A percentile compares a stretch with the other conserved stretches of the same genome.
Conservation (phyloP, 1,140 invertebrate genomes). For the Euura lappo region DNA sequence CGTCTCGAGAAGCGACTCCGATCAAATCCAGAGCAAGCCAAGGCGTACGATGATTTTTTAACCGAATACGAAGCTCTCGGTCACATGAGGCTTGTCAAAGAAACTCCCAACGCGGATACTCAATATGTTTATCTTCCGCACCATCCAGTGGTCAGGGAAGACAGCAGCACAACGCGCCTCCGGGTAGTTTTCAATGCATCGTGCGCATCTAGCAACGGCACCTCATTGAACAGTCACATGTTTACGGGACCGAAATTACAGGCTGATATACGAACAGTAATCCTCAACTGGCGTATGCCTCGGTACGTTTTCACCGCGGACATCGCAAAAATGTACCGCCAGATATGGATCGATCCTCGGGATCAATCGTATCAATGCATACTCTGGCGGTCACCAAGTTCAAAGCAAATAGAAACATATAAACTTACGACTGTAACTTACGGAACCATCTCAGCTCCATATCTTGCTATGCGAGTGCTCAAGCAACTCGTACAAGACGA, state of each 20-base stretch:
- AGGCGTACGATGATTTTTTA: slow-evolving; percentile 34
- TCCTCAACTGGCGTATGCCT: slow-evolving; percentile 12
- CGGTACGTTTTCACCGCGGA: slow-evolving; percentile 26
- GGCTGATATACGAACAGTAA: slow-evolving; percentile 4
- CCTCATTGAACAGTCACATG: slow-evolving; percentile 23
- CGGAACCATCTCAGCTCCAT: slow-evolving; percentile 42
- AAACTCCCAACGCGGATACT: neutral
- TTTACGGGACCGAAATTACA: slow-evolving; percentile 18
- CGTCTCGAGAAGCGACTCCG: neutral
- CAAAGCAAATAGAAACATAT: slow-evolving; percentile 32
- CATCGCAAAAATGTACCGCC: slow-evolving; percentile 48
- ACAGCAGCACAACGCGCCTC: slow-evolving; percentile 20
- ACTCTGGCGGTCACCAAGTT: slow-evolving; percentile 31
- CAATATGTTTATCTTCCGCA: neutral
- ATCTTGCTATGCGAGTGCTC: slow-evolving; percentile 39
- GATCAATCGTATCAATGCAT: slow-evolving; percentile 40
- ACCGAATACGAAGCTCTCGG: slow-evolving; percentile 35
- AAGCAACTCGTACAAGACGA: slow-evolving; percentile 39
- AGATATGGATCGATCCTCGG: slow-evolving; percentile 33
- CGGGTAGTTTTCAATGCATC: slow-evolving; percentile 28
- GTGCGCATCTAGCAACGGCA: slow-evolving; percentile 4
- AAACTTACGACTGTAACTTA: slow-evolving; percentile 49
- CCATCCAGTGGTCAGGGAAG: neutral
- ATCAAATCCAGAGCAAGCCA: neutral
- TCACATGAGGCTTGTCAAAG: slow-evolving; percentile 37